Evolutionary conservation across 37 sponge, comb jelly and placozoan species (phyloP), one percentile per base, ranked within the genome.

Genomic region (Diacarnus erythraeanus): DNA sequence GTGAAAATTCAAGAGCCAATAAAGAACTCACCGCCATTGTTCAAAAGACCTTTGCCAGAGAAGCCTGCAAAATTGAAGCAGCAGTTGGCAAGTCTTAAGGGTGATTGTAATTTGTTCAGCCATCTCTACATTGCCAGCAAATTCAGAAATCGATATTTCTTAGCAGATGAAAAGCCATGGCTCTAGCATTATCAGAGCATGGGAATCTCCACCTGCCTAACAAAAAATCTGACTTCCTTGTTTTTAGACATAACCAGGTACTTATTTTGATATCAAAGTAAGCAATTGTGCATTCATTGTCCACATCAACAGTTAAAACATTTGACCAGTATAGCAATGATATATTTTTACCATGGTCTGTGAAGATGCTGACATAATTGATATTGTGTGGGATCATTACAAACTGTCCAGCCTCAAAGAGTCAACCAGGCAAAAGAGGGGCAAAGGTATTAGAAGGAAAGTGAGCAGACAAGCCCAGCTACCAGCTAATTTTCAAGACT

Each of bases 151-250:
- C 65, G 82, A 37, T 25, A 81, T n/a, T 40, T 71, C 47, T 71
- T 71, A 26, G 42, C 72, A 23, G 39, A 81, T 72, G 82, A 81
- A 31, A 81, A 71, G 30, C 33, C 82, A 12, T 59, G 64, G 42
- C 82, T 29, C 74, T 74, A 57, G 56, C 74, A 20, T 33, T 81
- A 3, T 81, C 74, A 1, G 30, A 38, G 1, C 6, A 12, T 36
- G 82, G 82, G 57, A 71, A 44, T 42, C 26, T 71, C 17, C 59
- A 30, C 1, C 59, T 81, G 2, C 63, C 42, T 22, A 38, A 38
- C 35, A 72, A 57, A 38, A 81, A 81, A 42, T 60, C 74, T 21
- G 82, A 81, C 59, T 65, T 81, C 1, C 72, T 81, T n/a, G 20
- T 18, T 12, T 59, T 33, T n/a, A n/a, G n/a, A n/a, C n/a, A n/a